phyloP scores from a whole-genome alignment of 2,797 vertebrate species.

The Coilia nasus region DNA sequence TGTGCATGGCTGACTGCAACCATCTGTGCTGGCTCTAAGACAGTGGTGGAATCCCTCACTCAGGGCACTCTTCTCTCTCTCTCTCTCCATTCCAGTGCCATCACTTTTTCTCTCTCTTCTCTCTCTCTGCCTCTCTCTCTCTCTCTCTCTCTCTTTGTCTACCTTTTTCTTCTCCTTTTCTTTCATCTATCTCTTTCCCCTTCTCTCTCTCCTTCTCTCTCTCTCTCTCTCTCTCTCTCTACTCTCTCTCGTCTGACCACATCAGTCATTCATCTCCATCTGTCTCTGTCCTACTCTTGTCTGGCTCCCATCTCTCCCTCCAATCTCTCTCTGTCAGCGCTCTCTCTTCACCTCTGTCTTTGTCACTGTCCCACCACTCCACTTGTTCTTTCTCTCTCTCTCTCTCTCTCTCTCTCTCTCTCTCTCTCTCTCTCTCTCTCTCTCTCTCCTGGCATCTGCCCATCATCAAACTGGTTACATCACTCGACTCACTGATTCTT shows the following conservation, averaged over 20 bases:
- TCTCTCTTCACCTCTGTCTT: background rate
- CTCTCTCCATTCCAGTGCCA: background rate
- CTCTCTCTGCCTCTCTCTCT: background rate
- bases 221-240: background rate
- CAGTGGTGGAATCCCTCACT: background rate
- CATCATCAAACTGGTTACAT: background rate
- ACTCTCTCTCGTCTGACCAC: background rate
- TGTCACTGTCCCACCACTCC: background rate
- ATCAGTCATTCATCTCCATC: background rate
- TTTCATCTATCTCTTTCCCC: background rate
- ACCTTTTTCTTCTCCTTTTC: too few species aligned
- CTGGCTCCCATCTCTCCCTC: background rate
- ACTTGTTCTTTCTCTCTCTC: background rate
- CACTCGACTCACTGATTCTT: background rate
- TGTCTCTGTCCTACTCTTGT: background rate
- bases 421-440: background rate
- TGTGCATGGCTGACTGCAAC: background rate
- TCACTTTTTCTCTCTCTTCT: background rate
- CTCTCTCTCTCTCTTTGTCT: background rate
- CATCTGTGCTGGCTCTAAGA: background rate
- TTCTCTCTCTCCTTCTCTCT: background rate
- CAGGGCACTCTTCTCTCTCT: background rate
- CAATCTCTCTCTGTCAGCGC: constrained; percentile 3
- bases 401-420: too few species aligned
- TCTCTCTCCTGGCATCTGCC: background rate